These are phyloP conservation scores for Schizopygopsis malacanthus DNA, from an alignment of 2,797 vertebrate species.

Conservation along the genomic window DNA sequence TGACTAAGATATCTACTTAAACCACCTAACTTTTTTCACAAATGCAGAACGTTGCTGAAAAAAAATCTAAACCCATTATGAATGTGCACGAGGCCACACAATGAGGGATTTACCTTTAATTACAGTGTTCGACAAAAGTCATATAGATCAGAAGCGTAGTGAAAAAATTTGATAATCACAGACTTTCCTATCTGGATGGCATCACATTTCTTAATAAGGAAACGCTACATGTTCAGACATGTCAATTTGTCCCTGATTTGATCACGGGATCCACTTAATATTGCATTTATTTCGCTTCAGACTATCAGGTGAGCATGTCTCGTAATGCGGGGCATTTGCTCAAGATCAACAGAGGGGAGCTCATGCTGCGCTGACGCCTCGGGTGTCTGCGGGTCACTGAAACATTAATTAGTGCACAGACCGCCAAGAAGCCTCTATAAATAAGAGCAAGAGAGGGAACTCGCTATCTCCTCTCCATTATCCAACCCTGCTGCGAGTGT, in stretches of 20 bases:
- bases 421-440: constrained; percentile 20
- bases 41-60: background rate
- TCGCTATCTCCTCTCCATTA: constrained; percentile 56
- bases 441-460: constrained; percentile 32
- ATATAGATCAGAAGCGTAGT: background rate
- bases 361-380: constrained; percentile 51
- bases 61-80: background rate
- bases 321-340: background rate
- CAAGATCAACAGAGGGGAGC: background rate
- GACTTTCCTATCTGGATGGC: background rate
- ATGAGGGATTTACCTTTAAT: background rate
- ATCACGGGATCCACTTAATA: background rate
- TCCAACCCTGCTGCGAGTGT: constrained; percentile 22
- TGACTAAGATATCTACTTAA: background rate
- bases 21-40: background rate
- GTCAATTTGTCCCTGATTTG: background rate
- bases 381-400: constrained; percentile 65
- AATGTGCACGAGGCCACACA: background rate
- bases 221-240: background rate
- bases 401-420: constrained; percentile 75
- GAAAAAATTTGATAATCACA: background rate
- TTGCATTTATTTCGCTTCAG: background rate
- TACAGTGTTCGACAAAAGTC: background rate
- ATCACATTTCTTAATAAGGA: background rate
- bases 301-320: constrained; percentile 1